These are phyloP conservation scores for Drosophila pachea DNA, from an alignment of 1,140 invertebrate genomes.

Conservation along the genomic window DNA sequence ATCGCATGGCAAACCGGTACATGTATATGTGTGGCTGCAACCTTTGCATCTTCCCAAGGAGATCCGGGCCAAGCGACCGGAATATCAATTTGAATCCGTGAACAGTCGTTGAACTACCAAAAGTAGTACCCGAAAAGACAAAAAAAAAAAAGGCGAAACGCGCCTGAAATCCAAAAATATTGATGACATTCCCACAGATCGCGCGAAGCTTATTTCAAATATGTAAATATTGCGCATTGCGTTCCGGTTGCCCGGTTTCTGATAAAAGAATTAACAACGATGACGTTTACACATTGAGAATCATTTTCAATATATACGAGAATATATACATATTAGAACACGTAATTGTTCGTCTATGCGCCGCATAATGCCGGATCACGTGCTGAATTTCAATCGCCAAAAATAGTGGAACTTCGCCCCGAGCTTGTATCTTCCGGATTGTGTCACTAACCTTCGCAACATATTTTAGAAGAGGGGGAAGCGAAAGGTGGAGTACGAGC, in stretches of 20 bases:
- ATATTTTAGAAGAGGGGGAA: constrained; percentile 13
- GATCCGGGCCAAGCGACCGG: constrained; percentile 9
- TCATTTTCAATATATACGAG: constrained; percentile 19
- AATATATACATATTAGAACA: background rate
- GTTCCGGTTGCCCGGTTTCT: constrained; percentile 67
- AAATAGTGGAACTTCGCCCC: constrained; percentile 19
- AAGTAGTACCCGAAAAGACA: constrained; percentile 12
- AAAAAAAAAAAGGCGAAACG: constrained; percentile 22
- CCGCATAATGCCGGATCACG: constrained; percentile 26
- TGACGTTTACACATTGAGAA: constrained; percentile 41
- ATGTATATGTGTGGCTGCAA: constrained; percentile 7
- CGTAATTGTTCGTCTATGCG: constrained; percentile 11
- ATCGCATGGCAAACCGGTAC: constrained; percentile 27
- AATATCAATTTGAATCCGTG: constrained; percentile 1
- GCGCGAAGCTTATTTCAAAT: constrained; percentile 45
- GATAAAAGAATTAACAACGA: constrained; percentile 55
- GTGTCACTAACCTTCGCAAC: constrained; percentile 60
- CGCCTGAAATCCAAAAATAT: constrained; percentile 38
- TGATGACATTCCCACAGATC: constrained; percentile 35
- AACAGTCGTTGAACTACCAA: constrained; percentile 28
- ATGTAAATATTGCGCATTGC: constrained; percentile 64
- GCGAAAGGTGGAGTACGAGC: too few species aligned
- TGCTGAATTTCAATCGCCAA: constrained; percentile 35
- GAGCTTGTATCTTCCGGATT: constrained; percentile 28
- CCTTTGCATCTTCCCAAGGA: constrained; percentile 15